These are phyloP conservation scores for Vanacampus margaritifer DNA, from an alignment of 2,113 vertebrate genomes.

Conservation along the genomic window DNA sequence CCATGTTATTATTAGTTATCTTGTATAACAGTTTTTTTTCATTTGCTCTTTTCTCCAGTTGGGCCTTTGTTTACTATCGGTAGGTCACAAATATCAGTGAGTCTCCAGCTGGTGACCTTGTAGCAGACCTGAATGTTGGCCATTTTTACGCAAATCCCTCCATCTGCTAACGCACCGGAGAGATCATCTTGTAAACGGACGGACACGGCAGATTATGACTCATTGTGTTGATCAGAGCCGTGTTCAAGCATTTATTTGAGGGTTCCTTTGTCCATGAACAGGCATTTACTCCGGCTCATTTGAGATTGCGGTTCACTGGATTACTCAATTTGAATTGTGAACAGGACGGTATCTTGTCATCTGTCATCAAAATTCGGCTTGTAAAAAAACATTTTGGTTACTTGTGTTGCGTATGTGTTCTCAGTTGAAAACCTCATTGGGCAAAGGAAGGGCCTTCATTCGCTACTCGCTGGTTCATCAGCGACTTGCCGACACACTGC, in stretches of 20 bases:
- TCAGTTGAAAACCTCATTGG: conserved; percentile 91
- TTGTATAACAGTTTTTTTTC: neutral
- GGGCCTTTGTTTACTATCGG: conserved; percentile 16
- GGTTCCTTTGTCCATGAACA: neutral
- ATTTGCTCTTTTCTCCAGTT: neutral
- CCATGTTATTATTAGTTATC: neutral
- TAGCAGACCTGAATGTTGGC: conserved; percentile 36
- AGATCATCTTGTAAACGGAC: conserved; percentile 23
- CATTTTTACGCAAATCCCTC: conserved; percentile 60
- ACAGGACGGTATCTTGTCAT: neutral
- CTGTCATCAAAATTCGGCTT: neutral
- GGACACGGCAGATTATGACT: conserved; percentile 12
- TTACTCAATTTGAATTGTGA: neutral
- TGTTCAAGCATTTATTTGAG: neutral
- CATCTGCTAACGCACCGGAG: conserved; percentile 52
- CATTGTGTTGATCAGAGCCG: neutral
- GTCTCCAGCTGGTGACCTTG: conserved; percentile 57
- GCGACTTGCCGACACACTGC: conserved; percentile 90
- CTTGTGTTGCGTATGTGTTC: conserved; percentile 12
- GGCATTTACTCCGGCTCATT: neutral
- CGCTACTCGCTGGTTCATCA: conserved; percentile 94
- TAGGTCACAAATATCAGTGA: conserved; percentile 21
- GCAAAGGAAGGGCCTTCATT: conserved; percentile 91
- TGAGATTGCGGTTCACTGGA: neutral
- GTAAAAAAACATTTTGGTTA: neutral